These are phyloP conservation scores for Globia sparganii DNA, from an alignment of 2,888 invertebrate species.

Conservation along the genomic window DNA sequence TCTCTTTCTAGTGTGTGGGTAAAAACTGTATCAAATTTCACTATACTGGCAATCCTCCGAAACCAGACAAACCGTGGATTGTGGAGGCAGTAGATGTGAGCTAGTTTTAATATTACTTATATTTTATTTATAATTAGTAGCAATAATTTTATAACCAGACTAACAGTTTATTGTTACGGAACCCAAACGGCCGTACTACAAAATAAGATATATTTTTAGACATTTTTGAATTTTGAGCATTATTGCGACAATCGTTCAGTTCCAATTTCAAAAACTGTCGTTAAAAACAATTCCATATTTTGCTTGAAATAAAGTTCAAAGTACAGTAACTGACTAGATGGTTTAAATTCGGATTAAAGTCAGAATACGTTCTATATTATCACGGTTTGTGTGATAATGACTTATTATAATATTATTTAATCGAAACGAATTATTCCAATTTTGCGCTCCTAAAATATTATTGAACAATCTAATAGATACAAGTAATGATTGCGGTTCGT, in stretches of 20 bases:
- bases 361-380: not conserved
- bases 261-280: not conserved
- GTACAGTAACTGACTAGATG: not conserved
- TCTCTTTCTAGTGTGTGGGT: slow-evolving; percentile 1
- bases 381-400: not conserved
- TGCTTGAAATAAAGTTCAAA: not conserved
- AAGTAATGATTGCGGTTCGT: not conserved
- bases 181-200: not conserved
- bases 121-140: not conserved
- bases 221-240: not conserved
- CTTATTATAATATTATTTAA: not conserved
- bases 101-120: not conserved
- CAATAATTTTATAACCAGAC: not conserved
- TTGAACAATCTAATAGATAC: not conserved
- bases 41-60: not conserved
- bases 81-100: not conserved
- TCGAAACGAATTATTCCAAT: not conserved
- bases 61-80: not conserved
- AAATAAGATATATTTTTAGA: not conserved
- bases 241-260: not conserved
- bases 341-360: not conserved
- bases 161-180: no score
- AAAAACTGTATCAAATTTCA: not conserved
- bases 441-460: not conserved
- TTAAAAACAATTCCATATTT: not conserved